Conservation (phyloP, 1,140 invertebrate species). For the Apis cerana region DNA sequence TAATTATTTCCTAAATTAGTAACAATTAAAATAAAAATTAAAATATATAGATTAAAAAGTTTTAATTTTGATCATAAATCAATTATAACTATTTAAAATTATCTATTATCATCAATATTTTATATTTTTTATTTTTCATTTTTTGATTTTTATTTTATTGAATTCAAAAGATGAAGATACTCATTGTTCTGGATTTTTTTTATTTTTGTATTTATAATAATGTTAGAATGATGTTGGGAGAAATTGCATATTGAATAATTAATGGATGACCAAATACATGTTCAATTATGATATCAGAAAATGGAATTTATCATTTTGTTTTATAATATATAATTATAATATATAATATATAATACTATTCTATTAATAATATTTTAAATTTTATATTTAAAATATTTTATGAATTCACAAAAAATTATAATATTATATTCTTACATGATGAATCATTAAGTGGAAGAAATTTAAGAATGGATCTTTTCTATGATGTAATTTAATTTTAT, state of each 20-base stretch:
- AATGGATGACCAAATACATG: constrained; percentile 92
- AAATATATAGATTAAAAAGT: constrained; percentile 92
- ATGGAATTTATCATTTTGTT: constrained; percentile 50
- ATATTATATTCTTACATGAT: constrained; percentile 91
- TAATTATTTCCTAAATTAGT: constrained; percentile 88
- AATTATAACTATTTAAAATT: constrained; percentile 84
- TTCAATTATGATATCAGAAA: constrained; percentile 91
- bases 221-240: constrained; percentile 93
- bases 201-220: constrained; percentile 95
- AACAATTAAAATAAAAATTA: constrained; percentile 90
- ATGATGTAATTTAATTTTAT: constrained; percentile 80
- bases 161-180: constrained; percentile 81
- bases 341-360: no score
- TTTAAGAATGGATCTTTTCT: constrained; percentile 86
- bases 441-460: constrained; percentile 92
- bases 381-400: constrained; percentile 86
- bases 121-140: neutral
- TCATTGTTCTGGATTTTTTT: constrained; percentile 84
- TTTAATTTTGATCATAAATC: constrained; percentile 96
- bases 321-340: no score
- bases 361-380: constrained; percentile 13
- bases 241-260: constrained; percentile 91
- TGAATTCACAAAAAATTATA: constrained; percentile 93
- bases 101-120: constrained; percentile 1
- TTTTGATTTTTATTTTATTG: neutral